Conservation (phyloP, 2,797 vertebrate species). For the Diplodus sargus region DNA sequence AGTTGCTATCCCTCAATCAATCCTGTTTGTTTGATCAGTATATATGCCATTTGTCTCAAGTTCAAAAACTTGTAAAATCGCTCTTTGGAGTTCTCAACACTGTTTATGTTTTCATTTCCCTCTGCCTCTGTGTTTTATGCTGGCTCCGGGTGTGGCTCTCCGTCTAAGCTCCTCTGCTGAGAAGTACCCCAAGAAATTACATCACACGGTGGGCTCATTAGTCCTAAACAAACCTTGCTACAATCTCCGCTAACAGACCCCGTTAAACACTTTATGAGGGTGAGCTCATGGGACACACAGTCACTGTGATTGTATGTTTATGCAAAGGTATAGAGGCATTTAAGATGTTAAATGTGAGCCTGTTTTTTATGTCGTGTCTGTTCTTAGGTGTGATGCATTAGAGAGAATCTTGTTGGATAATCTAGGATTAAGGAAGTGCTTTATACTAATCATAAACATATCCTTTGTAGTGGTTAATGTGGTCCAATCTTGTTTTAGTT, state of each 20-base stretch:
- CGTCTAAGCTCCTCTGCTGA: constrained; percentile 43
- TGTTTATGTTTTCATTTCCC: constrained; percentile 45
- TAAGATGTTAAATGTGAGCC: constrained; percentile 18
- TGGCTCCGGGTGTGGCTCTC: constrained; percentile 44
- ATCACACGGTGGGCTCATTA: constrained; percentile 59
- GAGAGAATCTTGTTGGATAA: background rate
- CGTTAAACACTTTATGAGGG: constrained; percentile 63
- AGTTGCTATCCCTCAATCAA: constrained; percentile 1
- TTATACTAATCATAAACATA: constrained; percentile 11
- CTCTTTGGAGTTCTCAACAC: constrained; percentile 11
- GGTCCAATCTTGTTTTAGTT: constrained; percentile 8
- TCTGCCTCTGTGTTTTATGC: constrained; percentile 26
- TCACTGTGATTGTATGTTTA: constrained; percentile 31
- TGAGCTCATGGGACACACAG: constrained; percentile 61
- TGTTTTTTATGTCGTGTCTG: constrained; percentile 8
- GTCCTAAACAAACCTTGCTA: constrained; percentile 60
- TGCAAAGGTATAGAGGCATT: constrained; percentile 13
- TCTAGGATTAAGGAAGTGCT: background rate
- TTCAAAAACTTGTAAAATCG: constrained; percentile 25
- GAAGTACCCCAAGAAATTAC: constrained; percentile 53
- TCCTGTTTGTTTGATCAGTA: constrained; percentile 22
- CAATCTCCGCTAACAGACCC: constrained; percentile 41
- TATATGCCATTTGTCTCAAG: constrained; percentile 8
- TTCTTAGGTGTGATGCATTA: background rate
- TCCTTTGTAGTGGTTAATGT: background rate